Conservation (phyloP, 2,888 invertebrate species). For the Rutpela maculata region DNA sequence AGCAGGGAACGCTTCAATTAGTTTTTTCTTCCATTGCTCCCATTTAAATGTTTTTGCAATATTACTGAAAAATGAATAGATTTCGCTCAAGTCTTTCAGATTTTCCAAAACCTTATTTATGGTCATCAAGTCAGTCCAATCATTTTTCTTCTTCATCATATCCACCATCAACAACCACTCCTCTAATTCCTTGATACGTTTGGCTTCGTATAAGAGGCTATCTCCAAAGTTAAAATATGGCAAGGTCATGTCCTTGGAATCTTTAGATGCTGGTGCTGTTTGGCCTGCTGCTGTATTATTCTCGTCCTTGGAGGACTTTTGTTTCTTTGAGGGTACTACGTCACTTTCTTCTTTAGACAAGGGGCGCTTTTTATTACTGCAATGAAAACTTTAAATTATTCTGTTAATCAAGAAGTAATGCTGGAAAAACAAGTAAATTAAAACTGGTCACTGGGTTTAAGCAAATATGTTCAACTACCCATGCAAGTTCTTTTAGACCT, state of each 20-base stretch:
- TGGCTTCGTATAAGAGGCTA: not conserved
- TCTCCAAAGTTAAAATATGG: constrained; percentile 1
- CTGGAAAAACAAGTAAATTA: too few relatives aligned
- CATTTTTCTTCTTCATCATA: not conserved
- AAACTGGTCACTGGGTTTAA: too few relatives aligned
- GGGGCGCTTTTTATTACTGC: not conserved
- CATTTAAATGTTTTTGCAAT: constrained; percentile 30
- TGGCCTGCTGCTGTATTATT: not conserved
- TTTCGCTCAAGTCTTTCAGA: not conserved
- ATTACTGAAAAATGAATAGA: constrained; percentile 1
- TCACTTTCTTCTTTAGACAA: not conserved
- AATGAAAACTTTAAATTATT: not conserved
- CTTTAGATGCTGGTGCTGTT: not conserved
- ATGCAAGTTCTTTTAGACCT: too few relatives aligned
- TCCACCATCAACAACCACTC: constrained; percentile 4
- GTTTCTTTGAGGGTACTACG: not conserved
- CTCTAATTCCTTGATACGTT: not conserved
- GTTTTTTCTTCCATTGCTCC: constrained; percentile 55
- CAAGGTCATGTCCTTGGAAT: not conserved
- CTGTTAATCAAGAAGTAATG: too few relatives aligned
- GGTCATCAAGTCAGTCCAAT: constrained; percentile 12
- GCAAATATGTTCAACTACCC: too few relatives aligned
- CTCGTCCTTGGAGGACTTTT: not conserved
- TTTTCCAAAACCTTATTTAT: not conserved
- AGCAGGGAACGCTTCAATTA: constrained; percentile 46